phyloP scores from a whole-genome alignment of 1,140 invertebrate species.

The Trissolcus basalis region DNA sequence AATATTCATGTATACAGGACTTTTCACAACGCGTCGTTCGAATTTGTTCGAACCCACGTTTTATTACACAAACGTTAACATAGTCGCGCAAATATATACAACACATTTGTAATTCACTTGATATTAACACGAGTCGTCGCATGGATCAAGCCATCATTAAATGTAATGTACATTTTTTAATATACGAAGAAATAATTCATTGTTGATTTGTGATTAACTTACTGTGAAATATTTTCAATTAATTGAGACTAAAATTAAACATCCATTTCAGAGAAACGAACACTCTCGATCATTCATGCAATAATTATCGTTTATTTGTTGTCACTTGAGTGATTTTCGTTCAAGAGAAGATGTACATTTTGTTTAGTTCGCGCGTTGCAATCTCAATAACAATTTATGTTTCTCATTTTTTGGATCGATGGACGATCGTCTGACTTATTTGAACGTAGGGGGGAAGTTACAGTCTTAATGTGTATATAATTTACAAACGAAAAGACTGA shows the following conservation, averaged over 20 bases:
- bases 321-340: slow-evolving; percentile 5
- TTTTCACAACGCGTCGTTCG: slow-evolving; percentile 44
- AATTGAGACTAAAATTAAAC: slow-evolving; percentile 16
- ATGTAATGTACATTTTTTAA: slow-evolving; percentile 71
- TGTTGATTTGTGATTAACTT: slow-evolving; percentile 22
- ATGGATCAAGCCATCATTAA: slow-evolving; percentile 68
- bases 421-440: slow-evolving; percentile 30
- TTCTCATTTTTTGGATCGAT: background rate
- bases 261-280: slow-evolving; percentile 3
- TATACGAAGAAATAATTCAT: slow-evolving; percentile 13
- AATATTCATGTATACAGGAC: slow-evolving; percentile 48
- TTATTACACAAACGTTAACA: slow-evolving; percentile 44
- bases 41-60: slow-evolving; percentile 2
- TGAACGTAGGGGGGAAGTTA: slow-evolving; percentile 49
- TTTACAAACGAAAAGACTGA: slow-evolving; percentile 59
- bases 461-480: slow-evolving; percentile 59
- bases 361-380: background rate
- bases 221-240: too few species aligned
- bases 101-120: slow-evolving; percentile 69
- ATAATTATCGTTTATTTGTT: slow-evolving; percentile 8
- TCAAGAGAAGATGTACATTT: slow-evolving; percentile 1
- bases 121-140: slow-evolving; percentile 68
- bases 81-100: slow-evolving; percentile 53
- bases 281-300: background rate
- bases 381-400: background rate